Evolutionary conservation across 2,797 vertebrate species (phyloP).

Genomic region (Chanos chanos): DNA sequence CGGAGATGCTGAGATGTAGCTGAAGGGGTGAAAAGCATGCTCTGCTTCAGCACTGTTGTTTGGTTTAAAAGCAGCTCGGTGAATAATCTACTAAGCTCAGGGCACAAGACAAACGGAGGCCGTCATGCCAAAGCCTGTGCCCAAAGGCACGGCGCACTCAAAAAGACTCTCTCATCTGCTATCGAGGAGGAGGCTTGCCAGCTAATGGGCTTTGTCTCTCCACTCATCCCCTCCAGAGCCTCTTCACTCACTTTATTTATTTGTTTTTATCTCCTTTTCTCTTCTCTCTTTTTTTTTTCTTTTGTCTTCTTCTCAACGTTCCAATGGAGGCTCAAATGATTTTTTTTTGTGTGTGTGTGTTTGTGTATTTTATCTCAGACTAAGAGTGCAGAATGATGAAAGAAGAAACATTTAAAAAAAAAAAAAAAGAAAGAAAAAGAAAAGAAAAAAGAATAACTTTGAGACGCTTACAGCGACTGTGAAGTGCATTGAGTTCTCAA

Average conservation of each 20-base stretch:
- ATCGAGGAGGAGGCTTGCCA: slow-evolving; percentile 54
- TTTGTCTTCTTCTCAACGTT: no score
- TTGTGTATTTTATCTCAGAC: no score
- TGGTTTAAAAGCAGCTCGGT: slow-evolving; percentile 56
- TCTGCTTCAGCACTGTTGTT: slow-evolving; percentile 50
- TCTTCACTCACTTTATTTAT: slow-evolving; percentile 54
- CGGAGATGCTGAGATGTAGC: slow-evolving; percentile 28
- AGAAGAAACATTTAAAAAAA: no score
- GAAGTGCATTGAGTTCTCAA: no score
- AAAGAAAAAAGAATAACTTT: no score
- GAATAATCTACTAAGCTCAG: slow-evolving; percentile 51
- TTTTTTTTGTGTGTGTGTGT: no score
- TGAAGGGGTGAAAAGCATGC: slow-evolving; percentile 22
- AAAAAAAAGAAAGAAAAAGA: no score
- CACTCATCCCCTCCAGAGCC: slow-evolving; percentile 53
- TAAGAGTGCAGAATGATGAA: no score
- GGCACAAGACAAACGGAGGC: slow-evolving; percentile 53
- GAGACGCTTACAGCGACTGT: no score
- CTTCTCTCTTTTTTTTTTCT: slow-evolving; percentile 46
- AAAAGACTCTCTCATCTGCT: slow-evolving; percentile 63
- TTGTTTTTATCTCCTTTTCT: not conserved
- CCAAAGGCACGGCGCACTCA: slow-evolving; percentile 54
- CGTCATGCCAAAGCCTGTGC: slow-evolving; percentile 48
- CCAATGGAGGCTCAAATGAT: no score
- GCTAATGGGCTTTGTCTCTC: slow-evolving; percentile 57